Conservation (phyloP, 2,113 vertebrate genomes). For the Ictalurus punctatus region DNA sequence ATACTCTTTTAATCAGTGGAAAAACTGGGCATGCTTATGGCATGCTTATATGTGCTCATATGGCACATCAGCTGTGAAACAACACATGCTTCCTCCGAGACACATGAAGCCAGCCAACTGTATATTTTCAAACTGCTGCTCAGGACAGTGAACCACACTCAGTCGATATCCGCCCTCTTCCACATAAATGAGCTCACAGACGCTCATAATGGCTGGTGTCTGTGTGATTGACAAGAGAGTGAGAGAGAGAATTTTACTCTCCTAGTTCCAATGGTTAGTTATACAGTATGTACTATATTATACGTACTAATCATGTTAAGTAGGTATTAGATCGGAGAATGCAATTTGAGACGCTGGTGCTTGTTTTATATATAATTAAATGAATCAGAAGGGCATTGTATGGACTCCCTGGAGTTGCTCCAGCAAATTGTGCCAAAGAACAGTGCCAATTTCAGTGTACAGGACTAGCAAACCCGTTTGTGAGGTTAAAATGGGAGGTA, state of each 20-base stretch:
- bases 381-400: neutral
- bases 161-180: neutral
- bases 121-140: neutral
- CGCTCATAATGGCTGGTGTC: neutral
- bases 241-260: neutral
- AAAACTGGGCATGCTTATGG: neutral
- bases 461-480: neutral
- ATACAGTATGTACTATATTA: neutral
- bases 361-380: constrained; percentile 2
- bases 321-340: neutral
- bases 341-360: neutral
- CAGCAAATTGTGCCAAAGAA: neutral
- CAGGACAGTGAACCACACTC: neutral
- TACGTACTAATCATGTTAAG: neutral
- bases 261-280: neutral
- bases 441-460: neutral
- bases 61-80: neutral
- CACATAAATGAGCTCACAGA: neutral
- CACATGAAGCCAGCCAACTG: neutral
- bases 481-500: neutral
- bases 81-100: neutral
- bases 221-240: neutral
- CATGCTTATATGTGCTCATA: neutral
- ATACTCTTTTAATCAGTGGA: neutral
- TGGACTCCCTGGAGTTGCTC: neutral